Evolutionary conservation across 2,113 vertebrate genomes (phyloP), one percentile per base, ranked within the genome.

Genomic region (Tautogolabrus adspersus): DNA sequence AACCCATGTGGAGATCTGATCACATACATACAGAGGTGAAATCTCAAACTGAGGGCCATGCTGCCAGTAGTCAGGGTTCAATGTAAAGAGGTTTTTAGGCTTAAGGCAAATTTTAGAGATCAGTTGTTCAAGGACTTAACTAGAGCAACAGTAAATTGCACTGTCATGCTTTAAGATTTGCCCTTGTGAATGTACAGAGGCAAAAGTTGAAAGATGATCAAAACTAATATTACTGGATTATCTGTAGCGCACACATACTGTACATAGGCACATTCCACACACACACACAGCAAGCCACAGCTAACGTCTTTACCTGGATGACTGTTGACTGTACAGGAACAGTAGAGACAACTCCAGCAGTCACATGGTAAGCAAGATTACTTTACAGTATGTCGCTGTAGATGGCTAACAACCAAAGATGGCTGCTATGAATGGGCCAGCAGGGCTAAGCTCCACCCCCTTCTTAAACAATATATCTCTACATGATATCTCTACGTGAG

Each of bases 121-220:
- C 8, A 11, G 18, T 55, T 49, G 23, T 51, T 71, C 15, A 73
- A 51, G 49, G 37, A 56, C 57, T 30, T 8, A 16, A 77, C 11
- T 7, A 23, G 19, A 81, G 65, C n/a, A 10, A 26, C 63, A 65
- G 38, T 15, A 21, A 51, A 49, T 1, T 3, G 26, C 18, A 18
- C 40, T 46, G 49, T 44, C 38, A 1, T 9, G 18, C 22, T 73
- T 42, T 38, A 21, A 5, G 49, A 75, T 0, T 34, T 63, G 19
- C 57, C 22, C n/a, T 60, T 10, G 26, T n/a, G 1, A 56, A 23
- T 37, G 19, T 8, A 60, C 1, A 42, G 10, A 55, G 65, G 30
- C 12, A 22, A 66, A 37, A 54, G 42, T 47, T 19, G 59, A 47
- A 61, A 55, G 44, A 81, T 26, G 65, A n/a, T 34, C 30, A 21